A percentile compares a stretch with the other conserved stretches of the same genome.
Conservation (phyloP, 2,113 vertebrate genomes). For the Leptodactylus fuscus region DNA sequence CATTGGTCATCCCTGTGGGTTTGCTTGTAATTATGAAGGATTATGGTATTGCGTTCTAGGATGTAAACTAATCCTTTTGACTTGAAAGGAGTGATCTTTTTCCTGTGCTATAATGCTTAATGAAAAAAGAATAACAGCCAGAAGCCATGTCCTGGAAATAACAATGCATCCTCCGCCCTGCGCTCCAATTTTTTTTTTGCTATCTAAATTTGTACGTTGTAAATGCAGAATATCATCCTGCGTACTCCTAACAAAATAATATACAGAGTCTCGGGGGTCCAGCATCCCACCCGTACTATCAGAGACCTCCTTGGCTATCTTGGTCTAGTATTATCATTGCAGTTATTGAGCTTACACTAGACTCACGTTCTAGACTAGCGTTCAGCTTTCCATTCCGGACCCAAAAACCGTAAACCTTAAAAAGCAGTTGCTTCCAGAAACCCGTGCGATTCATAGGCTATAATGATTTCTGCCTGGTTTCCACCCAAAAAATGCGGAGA, state of each 20-base stretch:
- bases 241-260: not conserved
- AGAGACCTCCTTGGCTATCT: not conserved
- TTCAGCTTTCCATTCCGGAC: too few relatives aligned
- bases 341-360: not conserved
- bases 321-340: too few relatives aligned
- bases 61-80: constrained; percentile 51
- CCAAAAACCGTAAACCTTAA: too few relatives aligned
- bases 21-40: constrained; percentile 43
- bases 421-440: too few relatives aligned
- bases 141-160: not conserved
- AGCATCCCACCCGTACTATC: not conserved
- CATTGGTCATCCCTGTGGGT: constrained; percentile 13
- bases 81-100: constrained; percentile 42
- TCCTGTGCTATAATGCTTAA: constrained; percentile 40
- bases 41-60: constrained; percentile 49
- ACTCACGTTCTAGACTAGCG: too few relatives aligned
- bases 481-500: too few relatives aligned
- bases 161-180: not conserved
- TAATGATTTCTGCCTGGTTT: too few relatives aligned
- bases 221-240: not conserved
- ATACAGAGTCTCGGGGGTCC: not conserved
- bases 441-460: too few relatives aligned
- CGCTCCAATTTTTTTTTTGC: not conserved
- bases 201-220: not conserved
- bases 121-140: constrained; percentile 12